A percentile compares a stretch with the other conserved stretches of the same genome.
These are phyloP conservation scores for Ochlodes sylvanus DNA, from an alignment of 2,888 invertebrate species.

Conservation along the genomic window DNA sequence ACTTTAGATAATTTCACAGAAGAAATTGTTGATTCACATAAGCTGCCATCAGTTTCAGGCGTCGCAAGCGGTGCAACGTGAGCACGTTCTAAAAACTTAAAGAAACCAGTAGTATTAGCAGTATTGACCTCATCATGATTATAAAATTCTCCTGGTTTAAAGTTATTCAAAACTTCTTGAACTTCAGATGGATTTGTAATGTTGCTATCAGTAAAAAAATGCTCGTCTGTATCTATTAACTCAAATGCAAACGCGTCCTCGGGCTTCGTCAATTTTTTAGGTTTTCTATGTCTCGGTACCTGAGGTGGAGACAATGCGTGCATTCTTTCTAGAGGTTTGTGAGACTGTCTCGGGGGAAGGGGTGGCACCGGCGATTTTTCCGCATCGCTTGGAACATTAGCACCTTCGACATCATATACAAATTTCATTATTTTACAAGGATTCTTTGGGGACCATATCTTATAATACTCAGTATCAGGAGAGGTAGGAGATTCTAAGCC, in stretches of 20 bases:
- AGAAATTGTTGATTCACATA: conserved; percentile 83
- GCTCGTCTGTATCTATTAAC: conserved; percentile 93
- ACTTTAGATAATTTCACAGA: conserved; percentile 79
- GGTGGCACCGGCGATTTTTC: conserved; percentile 89
- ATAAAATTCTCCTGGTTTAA: conserved; percentile 81
- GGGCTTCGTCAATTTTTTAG: conserved; percentile 86
- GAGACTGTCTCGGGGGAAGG: conserved; percentile 89
- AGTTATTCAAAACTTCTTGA: conserved; percentile 73
- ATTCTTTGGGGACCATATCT: conserved; percentile 88
- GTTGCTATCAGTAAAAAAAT: conserved; percentile 80
- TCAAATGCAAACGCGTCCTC: conserved; percentile 94
- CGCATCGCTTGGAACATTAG: conserved; percentile 73
- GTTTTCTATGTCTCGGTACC: conserved; percentile 88
- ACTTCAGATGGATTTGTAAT: conserved; percentile 74
- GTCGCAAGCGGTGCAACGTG: conserved; percentile 85
- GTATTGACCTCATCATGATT: conserved; percentile 71
- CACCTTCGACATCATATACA: conserved; percentile 80
- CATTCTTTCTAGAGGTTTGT: conserved; percentile 92
- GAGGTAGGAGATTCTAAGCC: conserved; percentile 83
- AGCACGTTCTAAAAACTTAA: conserved; percentile 64
- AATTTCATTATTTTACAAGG: conserved; percentile 85
- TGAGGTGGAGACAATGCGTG: conserved; percentile 88
- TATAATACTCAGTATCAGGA: conserved; percentile 87
- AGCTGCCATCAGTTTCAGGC: conserved; percentile 86
- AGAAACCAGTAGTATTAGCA: conserved; percentile 71